These are phyloP conservation scores for Pantherophis alleghaniensis DNA, from an alignment of 2,797 vertebrate genomes.

Conservation along the genomic window DNA sequence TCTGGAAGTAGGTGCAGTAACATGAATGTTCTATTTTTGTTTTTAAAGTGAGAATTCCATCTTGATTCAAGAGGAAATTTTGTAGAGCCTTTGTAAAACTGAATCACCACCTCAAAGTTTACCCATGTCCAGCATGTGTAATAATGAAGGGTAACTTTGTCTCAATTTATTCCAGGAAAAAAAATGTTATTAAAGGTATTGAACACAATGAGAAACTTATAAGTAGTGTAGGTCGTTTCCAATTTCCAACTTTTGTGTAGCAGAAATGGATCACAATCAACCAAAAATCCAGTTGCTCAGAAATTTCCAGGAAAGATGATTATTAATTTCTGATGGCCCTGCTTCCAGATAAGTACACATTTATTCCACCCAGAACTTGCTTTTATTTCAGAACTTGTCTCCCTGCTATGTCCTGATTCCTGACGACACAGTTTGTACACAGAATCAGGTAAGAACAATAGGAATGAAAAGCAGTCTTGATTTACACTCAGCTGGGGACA, in stretches of 20 bases:
- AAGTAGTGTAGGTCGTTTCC: neutral
- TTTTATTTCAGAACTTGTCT: neutral
- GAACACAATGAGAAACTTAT: neutral
- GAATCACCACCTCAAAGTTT: neutral
- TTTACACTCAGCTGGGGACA: neutral
- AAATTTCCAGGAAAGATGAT: neutral
- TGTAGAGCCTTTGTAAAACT: neutral
- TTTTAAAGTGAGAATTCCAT: neutral
- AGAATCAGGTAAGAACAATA: neutral
- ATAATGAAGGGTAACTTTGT: neutral
- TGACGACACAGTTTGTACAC: neutral
- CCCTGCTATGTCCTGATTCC: neutral
- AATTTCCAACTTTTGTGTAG: neutral
- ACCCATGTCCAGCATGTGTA: neutral
- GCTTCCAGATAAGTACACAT: neutral
- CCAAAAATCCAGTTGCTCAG: neutral
- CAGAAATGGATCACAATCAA: neutral
- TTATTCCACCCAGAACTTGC: neutral
- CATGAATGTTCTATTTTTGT: neutral
- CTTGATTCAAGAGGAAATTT: neutral
- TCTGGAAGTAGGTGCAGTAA: neutral
- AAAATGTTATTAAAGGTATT: neutral
- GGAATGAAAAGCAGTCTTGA: neutral
- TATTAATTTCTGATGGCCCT: neutral
- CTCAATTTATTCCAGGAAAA: neutral